Evolutionary conservation across 2,888 invertebrate species (phyloP).

Genomic region (Agrotis exclamationis): DNA sequence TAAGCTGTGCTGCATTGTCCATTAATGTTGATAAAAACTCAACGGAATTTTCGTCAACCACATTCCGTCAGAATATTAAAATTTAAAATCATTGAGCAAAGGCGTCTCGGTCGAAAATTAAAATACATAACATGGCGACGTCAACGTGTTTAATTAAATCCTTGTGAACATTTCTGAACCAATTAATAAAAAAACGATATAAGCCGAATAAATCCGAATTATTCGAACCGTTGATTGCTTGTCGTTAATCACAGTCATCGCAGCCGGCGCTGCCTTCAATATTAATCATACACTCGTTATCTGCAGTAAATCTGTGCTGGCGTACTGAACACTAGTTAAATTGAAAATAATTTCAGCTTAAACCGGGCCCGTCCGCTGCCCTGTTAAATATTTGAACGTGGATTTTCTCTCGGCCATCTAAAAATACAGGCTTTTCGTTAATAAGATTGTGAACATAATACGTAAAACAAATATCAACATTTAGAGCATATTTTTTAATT

Average conservation of each 20-base stretch:
- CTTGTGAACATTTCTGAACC: conserved; percentile 54
- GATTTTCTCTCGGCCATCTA: conserved; percentile 41
- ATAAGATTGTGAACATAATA: conserved; percentile 32
- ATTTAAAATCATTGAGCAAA: conserved; percentile 38
- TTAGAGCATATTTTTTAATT: conserved; percentile 36
- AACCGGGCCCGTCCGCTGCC: conserved; percentile 52
- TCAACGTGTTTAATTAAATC: conserved; percentile 58
- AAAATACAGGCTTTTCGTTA: conserved; percentile 35
- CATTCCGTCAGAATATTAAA: conserved; percentile 39
- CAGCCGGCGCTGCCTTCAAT: conserved; percentile 76
- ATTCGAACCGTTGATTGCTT: conserved; percentile 80
- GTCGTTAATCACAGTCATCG: conserved; percentile 83
- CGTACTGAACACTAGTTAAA: conserved; percentile 73
- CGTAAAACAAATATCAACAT: conserved; percentile 32
- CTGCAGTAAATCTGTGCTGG: conserved; percentile 75
- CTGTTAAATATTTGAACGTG: conserved; percentile 57
- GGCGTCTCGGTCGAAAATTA: conserved; percentile 21
- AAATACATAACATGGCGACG: conserved; percentile 35
- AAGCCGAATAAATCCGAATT: conserved; percentile 76
- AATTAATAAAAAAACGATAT: conserved; percentile 67
- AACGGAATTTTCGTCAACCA: conserved; percentile 25
- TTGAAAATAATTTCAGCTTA: conserved; percentile 75
- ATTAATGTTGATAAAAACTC: conserved; percentile 38
- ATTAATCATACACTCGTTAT: conserved; percentile 84
- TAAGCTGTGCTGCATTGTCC: conserved; percentile 33